Evolutionary conservation across 2,113 vertebrate species (phyloP).

Genomic region (Glaucomys volans): DNA sequence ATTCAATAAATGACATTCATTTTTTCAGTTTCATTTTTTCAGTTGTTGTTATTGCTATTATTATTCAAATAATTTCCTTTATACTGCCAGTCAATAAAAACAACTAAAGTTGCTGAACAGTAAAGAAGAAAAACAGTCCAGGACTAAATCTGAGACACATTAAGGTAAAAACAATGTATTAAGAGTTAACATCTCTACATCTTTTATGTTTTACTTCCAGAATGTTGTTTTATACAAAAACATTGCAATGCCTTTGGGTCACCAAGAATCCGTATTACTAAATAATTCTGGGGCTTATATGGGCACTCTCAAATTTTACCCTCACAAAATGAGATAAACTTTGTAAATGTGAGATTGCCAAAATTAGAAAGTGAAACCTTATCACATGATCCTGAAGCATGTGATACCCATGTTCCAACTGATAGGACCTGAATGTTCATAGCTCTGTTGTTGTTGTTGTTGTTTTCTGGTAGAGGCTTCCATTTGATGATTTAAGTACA

Average conservation of each 20-base stretch:
- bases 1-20: conserved; percentile 5
- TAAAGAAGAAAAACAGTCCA: not conserved
- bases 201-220: conserved; percentile 49
- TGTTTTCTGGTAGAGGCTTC: not conserved
- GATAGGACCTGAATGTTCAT: not conserved
- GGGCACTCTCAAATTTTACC: conserved; percentile 37
- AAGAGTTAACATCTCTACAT: conserved; percentile 17
- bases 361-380: conserved; percentile 47
- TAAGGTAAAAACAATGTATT: conserved; percentile 38
- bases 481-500: not conserved
- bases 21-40: not conserved
- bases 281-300: conserved; percentile 40
- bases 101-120: not conserved
- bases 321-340: conserved; percentile 59
- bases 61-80: conserved; percentile 32
- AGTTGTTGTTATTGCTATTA: not conserved
- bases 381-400: not conserved
- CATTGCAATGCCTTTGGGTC: not conserved
- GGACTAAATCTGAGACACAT: not conserved
- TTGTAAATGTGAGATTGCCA: conserved; percentile 24
- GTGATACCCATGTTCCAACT: conserved; percentile 1
- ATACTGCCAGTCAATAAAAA: not conserved
- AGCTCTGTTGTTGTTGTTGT: not conserved
- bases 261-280: not conserved
- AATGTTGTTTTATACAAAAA: conserved; percentile 33